Evolutionary conservation across 1,140 invertebrate genomes (phyloP), one percentile per base, ranked within the genome.

Genomic region (Frieseomelitta varia): DNA sequence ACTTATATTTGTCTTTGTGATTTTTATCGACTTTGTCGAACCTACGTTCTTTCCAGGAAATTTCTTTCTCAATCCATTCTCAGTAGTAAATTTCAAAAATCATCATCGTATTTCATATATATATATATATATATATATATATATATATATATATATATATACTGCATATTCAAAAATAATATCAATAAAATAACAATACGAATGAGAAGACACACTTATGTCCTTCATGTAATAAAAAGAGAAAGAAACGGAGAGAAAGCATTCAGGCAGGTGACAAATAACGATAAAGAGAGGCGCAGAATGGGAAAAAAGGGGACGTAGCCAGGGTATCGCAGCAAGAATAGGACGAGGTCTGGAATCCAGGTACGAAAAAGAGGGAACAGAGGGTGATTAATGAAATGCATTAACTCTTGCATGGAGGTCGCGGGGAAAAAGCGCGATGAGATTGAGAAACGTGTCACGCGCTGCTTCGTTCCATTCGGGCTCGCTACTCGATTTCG

Each of bases 301-400:
- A 72, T 55, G 71, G 56, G 39, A 10, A 47, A 39, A 73, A 80
- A 65, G 81, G 47, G 78, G 80, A 65, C 58, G 69, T 27, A 67
- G 39, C 73, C n/a, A 74, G 56, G 8, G 68, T 69, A 69, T 47
- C 21, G 11, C 39, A 17, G 69, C 24, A 8, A n/a, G 15, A 1
- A 51, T n/a, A 14, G 15, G 27, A 19, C 24, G 21, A 21, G 24
- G 74, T 11, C 6, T 55, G 77, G 47, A 56, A 86, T 47, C 24
- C 47, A 71, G 61, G 65, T 27, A 47, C 47, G 68, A 75, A 30
- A 11, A 77, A 69, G 71, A 67, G 71, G 78, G 61, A 53, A 63
- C 55, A 56, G 56, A 79, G 58, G 78, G 91, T 92, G 91, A 85
- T 92, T 95, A 85, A 85, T 91, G 80, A 93, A 89, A 89, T 88